These are phyloP conservation scores for Notothenia rossii DNA, from an alignment of 2,113 vertebrate genomes.

Conservation along the genomic window DNA sequence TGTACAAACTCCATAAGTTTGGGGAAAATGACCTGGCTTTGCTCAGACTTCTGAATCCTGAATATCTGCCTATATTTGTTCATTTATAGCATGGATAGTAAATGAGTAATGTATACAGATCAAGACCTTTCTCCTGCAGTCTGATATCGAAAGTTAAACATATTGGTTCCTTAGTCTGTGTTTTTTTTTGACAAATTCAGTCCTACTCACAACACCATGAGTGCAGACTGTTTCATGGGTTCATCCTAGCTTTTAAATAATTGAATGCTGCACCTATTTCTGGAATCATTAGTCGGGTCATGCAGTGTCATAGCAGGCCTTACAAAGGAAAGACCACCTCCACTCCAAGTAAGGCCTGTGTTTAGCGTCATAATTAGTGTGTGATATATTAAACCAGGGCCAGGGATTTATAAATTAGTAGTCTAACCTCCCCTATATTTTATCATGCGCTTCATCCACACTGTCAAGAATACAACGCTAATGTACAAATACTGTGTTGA, in stretches of 20 bases:
- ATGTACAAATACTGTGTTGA: not conserved
- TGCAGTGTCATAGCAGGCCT: not conserved
- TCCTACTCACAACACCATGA: constrained; percentile 3
- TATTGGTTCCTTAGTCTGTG: constrained; percentile 5
- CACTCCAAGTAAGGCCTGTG: constrained; percentile 1
- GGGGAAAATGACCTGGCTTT: not conserved
- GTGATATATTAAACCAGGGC: constrained; percentile 2
- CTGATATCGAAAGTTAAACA: not conserved
- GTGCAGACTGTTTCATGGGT: not conserved
- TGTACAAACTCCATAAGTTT: no score
- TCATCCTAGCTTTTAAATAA: constrained; percentile 19
- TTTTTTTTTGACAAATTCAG: constrained; percentile 20
- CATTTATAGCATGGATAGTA: not conserved
- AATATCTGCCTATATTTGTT: not conserved
- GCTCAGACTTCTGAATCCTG: not conserved
- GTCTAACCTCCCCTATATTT: not conserved
- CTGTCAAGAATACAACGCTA: not conserved
- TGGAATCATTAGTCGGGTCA: constrained; percentile 28
- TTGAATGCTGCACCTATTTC: constrained; percentile 10
- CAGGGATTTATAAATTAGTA: not conserved
- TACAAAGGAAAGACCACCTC: constrained; percentile 7
- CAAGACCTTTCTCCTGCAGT: not conserved
- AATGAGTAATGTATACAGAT: not conserved
- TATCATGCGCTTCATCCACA: not conserved
- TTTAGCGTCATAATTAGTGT: constrained; percentile 16